Conservation (phyloP, 64 coral and sea anemone genomes). For the Actinia tenebrosa region DNA sequence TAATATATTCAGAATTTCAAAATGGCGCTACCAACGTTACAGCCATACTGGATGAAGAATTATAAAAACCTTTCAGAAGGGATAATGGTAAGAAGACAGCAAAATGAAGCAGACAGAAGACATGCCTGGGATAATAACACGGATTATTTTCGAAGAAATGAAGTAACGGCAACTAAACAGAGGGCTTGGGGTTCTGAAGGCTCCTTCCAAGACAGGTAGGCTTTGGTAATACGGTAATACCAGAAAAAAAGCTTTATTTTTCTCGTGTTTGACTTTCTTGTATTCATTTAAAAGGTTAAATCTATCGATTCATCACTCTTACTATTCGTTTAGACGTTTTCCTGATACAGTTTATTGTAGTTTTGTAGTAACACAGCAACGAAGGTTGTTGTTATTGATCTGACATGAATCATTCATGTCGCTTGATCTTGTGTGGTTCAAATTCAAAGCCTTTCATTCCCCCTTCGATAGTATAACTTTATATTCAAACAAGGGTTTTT, state of each 20-base stretch:
- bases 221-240: neutral
- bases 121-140: slow-evolving; percentile 86
- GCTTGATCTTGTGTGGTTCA: neutral
- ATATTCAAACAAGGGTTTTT: neutral
- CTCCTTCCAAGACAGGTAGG: slow-evolving; percentile 75
- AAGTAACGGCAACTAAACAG: slow-evolving; percentile 92
- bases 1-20: slow-evolving; percentile 57
- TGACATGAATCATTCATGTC: neutral
- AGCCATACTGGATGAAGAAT: slow-evolving; percentile 98
- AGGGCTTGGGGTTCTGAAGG: slow-evolving; percentile 86
- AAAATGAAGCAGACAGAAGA: slow-evolving; percentile 94
- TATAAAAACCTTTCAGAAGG: slow-evolving; percentile 91
- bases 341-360: neutral
- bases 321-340: neutral
- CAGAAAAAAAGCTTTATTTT: neutral
- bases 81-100: slow-evolving; percentile 82
- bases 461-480: too few species aligned
- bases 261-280: neutral
- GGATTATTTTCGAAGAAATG: slow-evolving; percentile 84
- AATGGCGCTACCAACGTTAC: slow-evolving; percentile 99
- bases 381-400: neutral
- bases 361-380: neutral
- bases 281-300: neutral
- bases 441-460: neutral
- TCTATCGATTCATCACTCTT: neutral